Evolutionary conservation across 2,113 vertebrate genomes (phyloP).

Genomic region (Tapirus terrestris): DNA sequence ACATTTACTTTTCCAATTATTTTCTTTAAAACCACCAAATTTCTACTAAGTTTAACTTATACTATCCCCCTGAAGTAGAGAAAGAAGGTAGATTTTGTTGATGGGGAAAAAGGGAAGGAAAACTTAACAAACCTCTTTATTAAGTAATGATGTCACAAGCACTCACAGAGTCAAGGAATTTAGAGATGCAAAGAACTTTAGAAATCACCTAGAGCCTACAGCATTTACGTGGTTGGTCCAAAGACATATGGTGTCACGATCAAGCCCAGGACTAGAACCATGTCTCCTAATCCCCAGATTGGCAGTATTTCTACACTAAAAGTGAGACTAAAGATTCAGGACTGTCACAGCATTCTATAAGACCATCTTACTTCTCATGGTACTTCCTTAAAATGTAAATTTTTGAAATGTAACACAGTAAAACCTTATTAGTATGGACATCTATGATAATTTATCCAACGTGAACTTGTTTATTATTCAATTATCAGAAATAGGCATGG

Average conservation of each 20-base stretch:
- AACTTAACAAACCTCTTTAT: background rate
- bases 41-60: constrained; percentile 4
- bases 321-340: background rate
- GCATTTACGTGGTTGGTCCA: background rate
- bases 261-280: background rate
- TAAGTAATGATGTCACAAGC: background rate
- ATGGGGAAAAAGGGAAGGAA: background rate
- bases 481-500: background rate
- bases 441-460: background rate
- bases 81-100: background rate
- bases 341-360: background rate
- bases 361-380: constrained; percentile 10
- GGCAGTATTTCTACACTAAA: background rate
- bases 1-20: background rate
- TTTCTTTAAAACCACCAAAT: constrained; percentile 24
- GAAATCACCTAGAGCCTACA: background rate
- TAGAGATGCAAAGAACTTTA: background rate
- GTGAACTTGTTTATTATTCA: background rate
- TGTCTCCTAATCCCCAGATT: background rate
- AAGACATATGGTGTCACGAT: background rate
- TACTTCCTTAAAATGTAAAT: background rate
- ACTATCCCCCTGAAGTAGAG: background rate
- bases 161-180: background rate
- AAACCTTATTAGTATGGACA: background rate
- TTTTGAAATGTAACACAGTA: background rate